Evolutionary conservation across 2,113 vertebrate genomes (phyloP).

Genomic region (Stomatorhinus ivindoensis): DNA sequence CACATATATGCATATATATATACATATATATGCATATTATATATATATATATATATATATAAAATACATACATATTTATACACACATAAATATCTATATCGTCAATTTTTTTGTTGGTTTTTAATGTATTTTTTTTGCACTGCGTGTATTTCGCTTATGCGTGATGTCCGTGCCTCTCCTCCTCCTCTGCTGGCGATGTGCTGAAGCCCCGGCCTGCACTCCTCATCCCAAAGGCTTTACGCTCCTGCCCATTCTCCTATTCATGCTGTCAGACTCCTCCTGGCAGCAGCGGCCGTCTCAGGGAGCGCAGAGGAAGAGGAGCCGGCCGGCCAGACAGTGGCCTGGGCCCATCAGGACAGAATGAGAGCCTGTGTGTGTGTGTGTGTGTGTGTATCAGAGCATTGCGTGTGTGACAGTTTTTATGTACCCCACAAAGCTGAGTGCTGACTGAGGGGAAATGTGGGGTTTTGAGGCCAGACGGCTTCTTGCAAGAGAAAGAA

Average conservation of each 20-base stretch:
- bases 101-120: neutral
- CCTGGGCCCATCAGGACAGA: constrained; percentile 20
- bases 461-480: constrained; percentile 40
- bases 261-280: constrained; percentile 20
- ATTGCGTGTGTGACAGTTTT: neutral
- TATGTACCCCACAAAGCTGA: constrained; percentile 12
- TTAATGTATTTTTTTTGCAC: constrained; percentile 57
- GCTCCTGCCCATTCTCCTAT: constrained; percentile 22
- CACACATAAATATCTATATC: constrained; percentile 41
- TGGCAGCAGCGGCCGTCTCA: constrained; percentile 23
- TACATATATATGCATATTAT: neutral
- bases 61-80: constrained; percentile 11
- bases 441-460: constrained; percentile 29
- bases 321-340: constrained; percentile 25
- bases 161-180: constrained; percentile 36
- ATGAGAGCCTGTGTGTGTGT: constrained; percentile 28
- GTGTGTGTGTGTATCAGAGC: neutral
- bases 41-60: constrained; percentile 15
- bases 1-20: neutral
- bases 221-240: constrained; percentile 27
- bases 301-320: neutral
- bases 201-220: constrained; percentile 34
- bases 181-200: constrained; percentile 26
- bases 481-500: constrained; percentile 36
- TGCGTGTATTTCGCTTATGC: constrained; percentile 57